phyloP scores from a whole-genome alignment of 2,797 vertebrate genomes.

The Anguilla obscura region DNA sequence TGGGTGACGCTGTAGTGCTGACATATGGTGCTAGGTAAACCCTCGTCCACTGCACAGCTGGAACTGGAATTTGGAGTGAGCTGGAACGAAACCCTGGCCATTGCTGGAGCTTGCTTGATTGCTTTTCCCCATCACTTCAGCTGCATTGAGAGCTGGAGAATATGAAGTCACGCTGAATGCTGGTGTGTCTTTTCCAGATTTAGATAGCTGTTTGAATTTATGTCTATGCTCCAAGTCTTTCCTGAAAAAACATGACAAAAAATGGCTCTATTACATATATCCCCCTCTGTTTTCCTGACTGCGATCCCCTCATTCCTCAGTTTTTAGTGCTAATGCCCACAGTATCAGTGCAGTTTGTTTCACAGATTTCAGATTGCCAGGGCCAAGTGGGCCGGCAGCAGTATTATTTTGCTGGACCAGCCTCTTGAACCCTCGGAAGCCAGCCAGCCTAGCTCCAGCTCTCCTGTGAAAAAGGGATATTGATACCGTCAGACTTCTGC shows the following conservation, averaged over 20 bases:
- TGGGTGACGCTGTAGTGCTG: neutral
- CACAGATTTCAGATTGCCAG: neutral
- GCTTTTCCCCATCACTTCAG: neutral
- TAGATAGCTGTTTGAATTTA: neutral
- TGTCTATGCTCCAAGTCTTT: neutral
- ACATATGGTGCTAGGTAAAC: neutral
- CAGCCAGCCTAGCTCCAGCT: conserved; percentile 13
- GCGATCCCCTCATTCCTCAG: neutral
- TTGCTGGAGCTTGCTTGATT: neutral
- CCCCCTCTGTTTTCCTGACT: neutral
- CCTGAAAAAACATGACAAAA: neutral
- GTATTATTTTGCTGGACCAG: neutral
- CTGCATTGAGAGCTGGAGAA: neutral
- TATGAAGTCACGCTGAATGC: neutral
- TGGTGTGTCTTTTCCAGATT: neutral
- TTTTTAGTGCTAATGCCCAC: neutral
- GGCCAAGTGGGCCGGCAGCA: neutral
- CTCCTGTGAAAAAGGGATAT: neutral
- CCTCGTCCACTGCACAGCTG: neutral
- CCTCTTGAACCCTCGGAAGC: neutral
- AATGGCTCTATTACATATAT: neutral
- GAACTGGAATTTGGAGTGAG: neutral
- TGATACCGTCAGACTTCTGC: neutral
- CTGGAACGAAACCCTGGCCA: neutral
- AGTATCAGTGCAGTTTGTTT: neutral